Percentiles rank a stretch among this genome's conserved stretches.
Conservation (phyloP, 2,797 vertebrate species). For the Amblyraja radiata region DNA sequence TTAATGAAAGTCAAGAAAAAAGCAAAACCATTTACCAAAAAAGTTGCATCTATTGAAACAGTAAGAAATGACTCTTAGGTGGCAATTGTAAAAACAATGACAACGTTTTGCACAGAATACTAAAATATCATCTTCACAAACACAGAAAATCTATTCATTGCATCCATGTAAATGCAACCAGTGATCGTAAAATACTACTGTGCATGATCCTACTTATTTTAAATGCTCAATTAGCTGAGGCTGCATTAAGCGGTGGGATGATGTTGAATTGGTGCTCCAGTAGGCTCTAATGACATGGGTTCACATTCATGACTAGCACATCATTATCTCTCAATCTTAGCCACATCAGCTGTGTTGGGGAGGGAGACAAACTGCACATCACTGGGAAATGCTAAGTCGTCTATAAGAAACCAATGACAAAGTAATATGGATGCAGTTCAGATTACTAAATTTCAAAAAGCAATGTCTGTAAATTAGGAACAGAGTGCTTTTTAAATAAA, state of each 20-base stretch:
- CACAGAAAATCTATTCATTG: not conserved
- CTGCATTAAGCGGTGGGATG: not conserved
- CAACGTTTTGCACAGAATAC: not conserved
- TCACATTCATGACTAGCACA: not conserved
- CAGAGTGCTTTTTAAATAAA: not conserved
- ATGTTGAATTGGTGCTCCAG: not conserved
- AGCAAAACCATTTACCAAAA: not conserved
- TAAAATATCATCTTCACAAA: not conserved
- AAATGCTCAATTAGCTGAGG: not conserved
- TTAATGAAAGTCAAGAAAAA: not conserved
- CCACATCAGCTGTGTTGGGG: no score
- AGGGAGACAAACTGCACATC: not conserved
- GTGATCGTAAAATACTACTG: not conserved
- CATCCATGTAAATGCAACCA: not conserved
- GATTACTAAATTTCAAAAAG: not conserved
- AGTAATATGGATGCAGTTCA: not conserved
- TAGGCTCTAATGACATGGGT: not conserved
- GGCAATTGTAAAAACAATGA: constrained; percentile 11
- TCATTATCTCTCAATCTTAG: not conserved
- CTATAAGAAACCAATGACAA: not conserved
- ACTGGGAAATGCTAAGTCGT: not conserved
- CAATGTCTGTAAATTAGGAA: not conserved
- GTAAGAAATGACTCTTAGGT: not conserved
- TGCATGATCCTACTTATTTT: not conserved
- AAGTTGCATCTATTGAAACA: not conserved